These are phyloP conservation scores for Lepidurus apus DNA, from an alignment of 1,140 invertebrate species.

Conservation along the genomic window DNA sequence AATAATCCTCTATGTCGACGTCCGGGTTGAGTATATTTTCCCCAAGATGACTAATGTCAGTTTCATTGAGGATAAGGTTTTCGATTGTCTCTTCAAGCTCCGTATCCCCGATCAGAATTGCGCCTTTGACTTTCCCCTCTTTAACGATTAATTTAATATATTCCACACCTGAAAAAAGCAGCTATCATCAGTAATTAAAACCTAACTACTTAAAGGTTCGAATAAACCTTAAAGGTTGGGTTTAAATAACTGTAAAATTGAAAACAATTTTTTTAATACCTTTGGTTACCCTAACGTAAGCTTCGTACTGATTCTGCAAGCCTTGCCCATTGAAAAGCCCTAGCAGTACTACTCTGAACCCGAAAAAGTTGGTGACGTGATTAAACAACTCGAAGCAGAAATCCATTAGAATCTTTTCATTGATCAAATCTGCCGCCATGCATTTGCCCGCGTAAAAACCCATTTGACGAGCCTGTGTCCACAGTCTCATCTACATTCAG, in stretches of 20 bases:
- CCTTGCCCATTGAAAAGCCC: conserved; percentile 93
- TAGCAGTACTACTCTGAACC: conserved; percentile 86
- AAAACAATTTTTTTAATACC: conserved; percentile 42
- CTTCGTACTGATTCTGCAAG: conserved; percentile 74
- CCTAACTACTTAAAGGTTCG: conserved; percentile 13
- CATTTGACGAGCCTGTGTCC: conserved; percentile 98
- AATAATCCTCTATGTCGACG: conserved; percentile 98
- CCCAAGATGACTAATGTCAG: conserved; percentile 80
- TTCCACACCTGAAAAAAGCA: conserved; percentile 53
- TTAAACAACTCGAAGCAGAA: conserved; percentile 97
- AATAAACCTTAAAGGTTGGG: too few relatives aligned
- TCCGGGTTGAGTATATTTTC: conserved; percentile 90
- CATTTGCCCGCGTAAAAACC: conserved; percentile 85
- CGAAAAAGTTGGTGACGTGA: conserved; percentile 93
- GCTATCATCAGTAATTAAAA: not conserved
- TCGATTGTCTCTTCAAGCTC: conserved; percentile 97
- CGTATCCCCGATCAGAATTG: conserved; percentile 92
- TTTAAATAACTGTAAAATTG: not conserved
- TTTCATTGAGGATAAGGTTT: conserved; percentile 92
- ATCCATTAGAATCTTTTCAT: conserved; percentile 60
- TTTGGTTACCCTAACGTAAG: conserved; percentile 78
- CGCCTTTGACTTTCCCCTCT: conserved; percentile 81
- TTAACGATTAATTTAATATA: conserved; percentile 88
- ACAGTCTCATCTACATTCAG: conserved; percentile 72
- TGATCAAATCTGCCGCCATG: conserved; percentile 63